A percentile compares a stretch with the other conserved stretches of the same genome.
phyloP scores from a whole-genome alignment of 2,888 invertebrate species.

The Dicranocentrus wangi region DNA sequence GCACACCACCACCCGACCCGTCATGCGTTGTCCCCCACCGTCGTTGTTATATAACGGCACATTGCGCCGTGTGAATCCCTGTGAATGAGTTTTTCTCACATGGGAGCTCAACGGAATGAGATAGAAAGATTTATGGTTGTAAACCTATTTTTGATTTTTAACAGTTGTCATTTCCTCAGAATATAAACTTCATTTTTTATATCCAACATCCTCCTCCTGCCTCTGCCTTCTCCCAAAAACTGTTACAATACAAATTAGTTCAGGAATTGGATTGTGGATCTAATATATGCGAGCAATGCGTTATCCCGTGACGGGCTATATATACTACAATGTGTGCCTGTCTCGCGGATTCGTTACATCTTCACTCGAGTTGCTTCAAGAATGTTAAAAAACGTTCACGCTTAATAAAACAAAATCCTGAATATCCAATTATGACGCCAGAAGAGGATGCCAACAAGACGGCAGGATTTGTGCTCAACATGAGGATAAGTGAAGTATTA shows the following conservation, averaged over 20 bases:
- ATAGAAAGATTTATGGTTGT: constrained; percentile 27
- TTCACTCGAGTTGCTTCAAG: neutral
- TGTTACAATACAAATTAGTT: neutral
- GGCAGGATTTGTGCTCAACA: constrained; percentile 12
- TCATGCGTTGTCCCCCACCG: no score
- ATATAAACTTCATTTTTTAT: constrained; percentile 22
- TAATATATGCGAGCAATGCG: no score
- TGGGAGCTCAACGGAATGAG: constrained; percentile 34
- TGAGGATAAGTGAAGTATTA: constrained; percentile 40
- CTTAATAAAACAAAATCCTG: constrained; percentile 26
- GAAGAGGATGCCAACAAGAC: constrained; percentile 7
- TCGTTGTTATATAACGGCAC: no score
- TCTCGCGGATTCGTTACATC: no score
- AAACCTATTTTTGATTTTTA: constrained; percentile 49
- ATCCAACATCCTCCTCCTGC: constrained; percentile 11
- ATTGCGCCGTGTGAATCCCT: no score
- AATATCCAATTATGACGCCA: constrained; percentile 45
- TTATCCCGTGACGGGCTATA: no score
- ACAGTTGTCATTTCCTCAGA: constrained; percentile 56
- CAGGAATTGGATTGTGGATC: no score
- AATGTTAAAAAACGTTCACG: constrained; percentile 27
- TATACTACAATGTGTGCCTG: no score
- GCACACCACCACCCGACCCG: no score
- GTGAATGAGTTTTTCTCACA: no score
- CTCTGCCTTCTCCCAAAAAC: neutral